phyloP scores from a whole-genome alignment of 2,113 vertebrate genomes.

The Larimichthys polyactis region DNA sequence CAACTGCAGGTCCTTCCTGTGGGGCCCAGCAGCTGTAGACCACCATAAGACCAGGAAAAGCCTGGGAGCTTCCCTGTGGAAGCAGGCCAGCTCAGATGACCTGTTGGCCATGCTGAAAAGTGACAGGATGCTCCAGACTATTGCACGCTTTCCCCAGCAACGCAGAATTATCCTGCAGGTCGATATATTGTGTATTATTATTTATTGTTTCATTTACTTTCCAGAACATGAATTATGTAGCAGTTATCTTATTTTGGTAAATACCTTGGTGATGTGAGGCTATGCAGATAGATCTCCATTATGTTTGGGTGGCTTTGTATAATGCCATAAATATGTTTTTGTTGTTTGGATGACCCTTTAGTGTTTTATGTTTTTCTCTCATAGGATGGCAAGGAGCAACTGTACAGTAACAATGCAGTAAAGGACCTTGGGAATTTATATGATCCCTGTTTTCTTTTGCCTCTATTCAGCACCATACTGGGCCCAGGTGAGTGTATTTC shows the following conservation, averaged over 20 bases:
- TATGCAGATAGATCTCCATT: not conserved
- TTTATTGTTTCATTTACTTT: not conserved
- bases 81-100: conserved; percentile 91
- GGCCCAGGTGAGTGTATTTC: conserved; percentile 86
- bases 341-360: not conserved
- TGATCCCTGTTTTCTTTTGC: conserved; percentile 93
- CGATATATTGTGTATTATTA: not conserved
- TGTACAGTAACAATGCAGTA: conserved; percentile 76
- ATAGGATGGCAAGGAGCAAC: conserved; percentile 79
- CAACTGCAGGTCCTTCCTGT: conserved; percentile 87
- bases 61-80: conserved; percentile 93
- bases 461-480: conserved; percentile 91
- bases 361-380: conserved; percentile 27
- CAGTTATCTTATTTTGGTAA: not conserved
- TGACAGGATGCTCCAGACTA: conserved; percentile 88
- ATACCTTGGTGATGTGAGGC: not conserved
- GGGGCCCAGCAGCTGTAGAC: conserved; percentile 94
- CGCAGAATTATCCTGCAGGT: conserved; percentile 87
- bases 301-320: not conserved
- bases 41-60: conserved; percentile 93
- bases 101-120: conserved; percentile 88
- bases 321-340: not conserved
- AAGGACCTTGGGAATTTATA: conserved; percentile 84
- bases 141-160: conserved; percentile 90
- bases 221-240: not conserved